These are phyloP conservation scores for Crossaster papposus DNA, from an alignment of 53 echinoderm and acorn worm species.

Conservation along the genomic window DNA sequence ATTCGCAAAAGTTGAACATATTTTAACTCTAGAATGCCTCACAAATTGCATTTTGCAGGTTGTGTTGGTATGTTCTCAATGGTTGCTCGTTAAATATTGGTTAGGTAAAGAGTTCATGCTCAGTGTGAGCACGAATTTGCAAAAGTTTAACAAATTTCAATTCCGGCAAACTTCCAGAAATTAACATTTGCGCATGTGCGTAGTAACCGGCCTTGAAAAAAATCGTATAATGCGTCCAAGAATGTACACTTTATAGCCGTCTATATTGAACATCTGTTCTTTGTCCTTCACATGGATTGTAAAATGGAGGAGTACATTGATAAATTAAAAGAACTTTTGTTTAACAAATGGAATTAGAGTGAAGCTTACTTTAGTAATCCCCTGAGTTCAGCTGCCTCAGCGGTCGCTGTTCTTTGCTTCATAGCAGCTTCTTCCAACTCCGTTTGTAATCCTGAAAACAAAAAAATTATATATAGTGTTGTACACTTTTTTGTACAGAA, in stretches of 20 bases:
- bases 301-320: background rate
- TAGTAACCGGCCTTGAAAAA: no score
- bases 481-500: no score
- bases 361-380: slow-evolving; percentile 70
- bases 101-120: no score
- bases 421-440: slow-evolving; percentile 60
- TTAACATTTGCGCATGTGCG: no score
- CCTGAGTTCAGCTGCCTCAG: slow-evolving; percentile 76
- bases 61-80: no score
- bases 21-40: no score
- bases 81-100: no score
- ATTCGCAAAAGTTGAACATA: no score
- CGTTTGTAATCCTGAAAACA: slow-evolving; percentile 61
- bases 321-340: background rate
- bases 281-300: background rate
- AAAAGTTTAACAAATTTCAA: no score
- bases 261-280: background rate
- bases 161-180: no score
- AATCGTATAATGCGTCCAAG: background rate
- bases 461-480: background rate
- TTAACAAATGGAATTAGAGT: background rate
- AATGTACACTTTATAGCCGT: background rate
- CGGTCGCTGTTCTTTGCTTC: slow-evolving; percentile 48
- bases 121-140: no score
- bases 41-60: no score